Evolutionary conservation across 2,888 invertebrate species (phyloP).

Genomic region (Tenthredo livida): DNA sequence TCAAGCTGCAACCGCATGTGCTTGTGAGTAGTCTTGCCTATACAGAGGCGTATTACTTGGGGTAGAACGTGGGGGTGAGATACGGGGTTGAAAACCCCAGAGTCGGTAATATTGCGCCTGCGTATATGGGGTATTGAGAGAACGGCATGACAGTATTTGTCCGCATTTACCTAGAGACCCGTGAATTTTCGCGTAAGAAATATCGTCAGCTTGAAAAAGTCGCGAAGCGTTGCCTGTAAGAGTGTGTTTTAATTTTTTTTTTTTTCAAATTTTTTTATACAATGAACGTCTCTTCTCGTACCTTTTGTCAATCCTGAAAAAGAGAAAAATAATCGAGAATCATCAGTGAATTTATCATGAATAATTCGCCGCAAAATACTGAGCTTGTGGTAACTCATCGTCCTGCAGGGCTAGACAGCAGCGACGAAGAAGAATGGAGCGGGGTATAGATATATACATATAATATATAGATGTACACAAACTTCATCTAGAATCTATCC

Average conservation of each 20-base stretch:
- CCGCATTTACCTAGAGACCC: constrained; percentile 18
- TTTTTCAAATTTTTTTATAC: neutral
- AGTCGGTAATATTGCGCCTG: constrained; percentile 52
- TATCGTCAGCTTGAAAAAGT: neutral
- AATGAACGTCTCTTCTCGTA: neutral
- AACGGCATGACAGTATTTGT: constrained; percentile 25
- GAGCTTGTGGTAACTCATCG: constrained; percentile 59
- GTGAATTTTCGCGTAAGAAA: constrained; percentile 6
- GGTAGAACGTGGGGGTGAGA: constrained; percentile 19
- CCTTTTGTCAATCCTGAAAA: neutral
- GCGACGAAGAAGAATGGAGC: constrained; percentile 77
- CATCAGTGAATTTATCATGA: constrained; percentile 64
- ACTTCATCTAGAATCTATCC: neutral
- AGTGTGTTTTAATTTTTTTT: neutral
- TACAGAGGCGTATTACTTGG: neutral
- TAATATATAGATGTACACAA: neutral
- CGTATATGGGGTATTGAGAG: constrained; percentile 7
- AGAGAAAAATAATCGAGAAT: neutral
- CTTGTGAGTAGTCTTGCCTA: neutral
- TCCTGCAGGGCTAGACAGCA: constrained; percentile 70
- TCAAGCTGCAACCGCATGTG: neutral
- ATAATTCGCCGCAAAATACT: constrained; percentile 72
- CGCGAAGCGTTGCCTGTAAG: neutral
- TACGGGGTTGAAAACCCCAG: constrained; percentile 17
- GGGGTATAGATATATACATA: constrained; percentile 63